Evolutionary conservation across 2,888 invertebrate genomes (phyloP).

Genomic region (Papilio gigon): DNA sequence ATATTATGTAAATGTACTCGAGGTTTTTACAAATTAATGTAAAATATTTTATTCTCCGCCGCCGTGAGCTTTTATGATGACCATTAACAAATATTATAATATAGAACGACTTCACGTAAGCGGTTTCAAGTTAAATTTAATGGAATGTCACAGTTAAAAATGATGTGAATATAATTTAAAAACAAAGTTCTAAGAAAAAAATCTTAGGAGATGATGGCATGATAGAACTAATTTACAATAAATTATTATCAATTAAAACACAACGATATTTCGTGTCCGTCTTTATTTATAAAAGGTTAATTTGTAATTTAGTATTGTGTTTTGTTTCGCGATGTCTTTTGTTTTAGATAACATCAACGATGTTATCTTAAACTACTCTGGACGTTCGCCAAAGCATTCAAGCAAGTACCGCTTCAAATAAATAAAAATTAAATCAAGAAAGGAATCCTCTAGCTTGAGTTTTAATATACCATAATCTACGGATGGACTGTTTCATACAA

Average conservation of each 20-base stretch:
- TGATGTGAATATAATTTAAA: not conserved
- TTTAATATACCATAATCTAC: no score
- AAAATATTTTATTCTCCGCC: not conserved
- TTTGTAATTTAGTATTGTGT: not conserved
- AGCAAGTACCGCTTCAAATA: not conserved
- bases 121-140: not conserved
- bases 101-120: not conserved
- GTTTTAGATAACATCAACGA: not conserved
- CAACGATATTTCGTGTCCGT: not conserved
- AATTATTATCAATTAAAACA: not conserved
- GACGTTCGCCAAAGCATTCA: slow-evolving; percentile 11
- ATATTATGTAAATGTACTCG: not conserved
- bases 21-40: not conserved
- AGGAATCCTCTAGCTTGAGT: not conserved
- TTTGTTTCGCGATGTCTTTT: not conserved
- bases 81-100: not conserved
- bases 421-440: not conserved
- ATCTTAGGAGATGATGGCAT: not conserved
- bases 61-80: not conserved
- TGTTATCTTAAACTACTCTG: not conserved
- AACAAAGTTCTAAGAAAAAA: not conserved
- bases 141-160: not conserved
- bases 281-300: not conserved
- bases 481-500: no score
- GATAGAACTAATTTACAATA: not conserved